Evolutionary conservation across 1,140 invertebrate species (phyloP).

Genomic region (Hestina assimilis): DNA sequence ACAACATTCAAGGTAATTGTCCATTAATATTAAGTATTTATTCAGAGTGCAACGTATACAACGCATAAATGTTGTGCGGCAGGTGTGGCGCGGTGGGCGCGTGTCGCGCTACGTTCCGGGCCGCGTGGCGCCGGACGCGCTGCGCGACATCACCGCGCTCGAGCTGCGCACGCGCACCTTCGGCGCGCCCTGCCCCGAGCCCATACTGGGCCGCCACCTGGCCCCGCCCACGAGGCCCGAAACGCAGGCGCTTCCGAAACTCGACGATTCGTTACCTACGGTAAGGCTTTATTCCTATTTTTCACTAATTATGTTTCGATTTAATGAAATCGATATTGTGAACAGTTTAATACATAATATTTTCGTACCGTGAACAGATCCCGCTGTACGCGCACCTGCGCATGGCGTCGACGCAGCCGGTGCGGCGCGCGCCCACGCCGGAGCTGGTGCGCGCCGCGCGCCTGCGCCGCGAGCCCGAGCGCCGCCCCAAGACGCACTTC

Average conservation of each 20-base stretch:
- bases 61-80: no score
- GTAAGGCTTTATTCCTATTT: constrained; percentile 39
- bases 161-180: constrained; percentile 62
- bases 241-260: constrained; percentile 48
- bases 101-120: constrained; percentile 63
- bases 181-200: constrained; percentile 63
- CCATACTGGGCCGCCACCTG: constrained; percentile 73
- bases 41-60: no score
- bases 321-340: no score
- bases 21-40: no score
- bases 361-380: constrained; percentile 58
- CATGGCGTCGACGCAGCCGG: constrained; percentile 66
- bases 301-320: neutral
- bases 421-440: constrained; percentile 72
- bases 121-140: constrained; percentile 43
- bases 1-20: constrained; percentile 82
- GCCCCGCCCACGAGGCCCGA: constrained; percentile 58
- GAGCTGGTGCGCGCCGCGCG: constrained; percentile 63
- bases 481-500: constrained; percentile 25
- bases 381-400: constrained; percentile 80
- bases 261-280: constrained; percentile 75
- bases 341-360: neutral
- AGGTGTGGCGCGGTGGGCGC: constrained; percentile 60
- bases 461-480: constrained; percentile 32
- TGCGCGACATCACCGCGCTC: constrained; percentile 54